Base-by-base conservation (phyloP, 2,797 vertebrate genomes). In the Psittacula derbiana region DNA sequence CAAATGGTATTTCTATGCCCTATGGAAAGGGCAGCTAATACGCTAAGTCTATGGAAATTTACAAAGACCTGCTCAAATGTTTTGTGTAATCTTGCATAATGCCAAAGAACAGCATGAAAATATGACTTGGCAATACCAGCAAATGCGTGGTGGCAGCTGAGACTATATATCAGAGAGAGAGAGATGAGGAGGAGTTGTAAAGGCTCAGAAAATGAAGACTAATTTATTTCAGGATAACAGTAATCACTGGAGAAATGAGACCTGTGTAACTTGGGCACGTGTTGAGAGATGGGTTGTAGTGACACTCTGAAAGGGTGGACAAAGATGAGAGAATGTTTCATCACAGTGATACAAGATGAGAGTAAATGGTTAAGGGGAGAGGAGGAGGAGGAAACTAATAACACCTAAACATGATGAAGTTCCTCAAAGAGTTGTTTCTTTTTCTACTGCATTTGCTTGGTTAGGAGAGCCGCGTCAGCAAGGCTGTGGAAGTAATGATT, bases 401-500 rank as follows among this genome's bases (percentile, higher is more conserved):
- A n/a, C n/a, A 1, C 17, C 28, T 27, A 14, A 23, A 25, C 4
- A 3, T 2, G 9, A 38, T 23, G 41, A 30, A n/a, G 21, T 11
- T 89, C 7, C 69, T 92, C 55, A 70, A 40, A 69, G 23, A 33
- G 49, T 11, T 10, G 4, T n/a, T 55, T 16, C 16, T 40, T 23
- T 27, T 15, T n/a, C 17, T 43, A 3, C 13, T 50, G 36, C 30
- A 9, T 38, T 75, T 15, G 1, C 18, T 57, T 24, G 60, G 5
- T 52, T 94, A 99, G 99, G 99, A 99, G 96, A 99, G 97, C 82
- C 98, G 99, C 17, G 99, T 99, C 67, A 99, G 99, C 76, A 99
- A 99, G 95, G 99, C 99, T 0, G 99, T 99, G 92, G 99, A 99
- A 96, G 99, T 99, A 79, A 99, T 99, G 99, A 99, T 99, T 94